Evolutionary conservation across 30 jellyfish, hydroid and myxozoan genomes (phyloP).

Genomic region (Mastigias papua): DNA sequence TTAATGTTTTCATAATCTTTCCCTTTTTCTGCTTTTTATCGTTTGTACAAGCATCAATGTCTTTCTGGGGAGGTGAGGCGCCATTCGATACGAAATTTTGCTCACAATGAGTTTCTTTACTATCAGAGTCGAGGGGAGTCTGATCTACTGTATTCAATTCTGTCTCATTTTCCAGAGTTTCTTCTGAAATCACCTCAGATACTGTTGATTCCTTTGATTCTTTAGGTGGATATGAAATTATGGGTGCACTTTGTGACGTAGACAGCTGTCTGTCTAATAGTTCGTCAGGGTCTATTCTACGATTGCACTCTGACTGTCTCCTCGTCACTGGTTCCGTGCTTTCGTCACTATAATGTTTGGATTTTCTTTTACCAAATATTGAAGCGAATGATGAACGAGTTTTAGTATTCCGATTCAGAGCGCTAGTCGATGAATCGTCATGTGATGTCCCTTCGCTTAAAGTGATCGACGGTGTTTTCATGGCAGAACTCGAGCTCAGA

Average conservation of each 20-base stretch:
- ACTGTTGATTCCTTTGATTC: conserved; percentile 48
- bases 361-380: conserved; percentile 50
- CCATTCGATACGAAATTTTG: conserved; percentile 23
- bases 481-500: neutral
- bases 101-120: neutral
- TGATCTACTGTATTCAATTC: neutral
- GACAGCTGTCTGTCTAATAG: conserved; percentile 23
- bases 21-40: conserved; percentile 73
- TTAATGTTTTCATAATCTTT: conserved; percentile 75
- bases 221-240: conserved; percentile 30
- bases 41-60: neutral
- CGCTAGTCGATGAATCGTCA: conserved; percentile 18
- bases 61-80: neutral
- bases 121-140: neutral
- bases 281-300: neutral
- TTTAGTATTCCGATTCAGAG: conserved; percentile 26
- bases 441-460: conserved; percentile 15
- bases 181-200: conserved; percentile 53
- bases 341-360: conserved; percentile 36
- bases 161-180: conserved; percentile 1
- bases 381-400: conserved; percentile 57
- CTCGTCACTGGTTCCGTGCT: conserved; percentile 30
- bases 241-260: conserved; percentile 51
- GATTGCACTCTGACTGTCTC: conserved; percentile 60
- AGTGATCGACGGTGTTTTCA: conserved; percentile 31